Conservation (phyloP, 2,888 invertebrate species). For the Nipponacmea schrenckii region DNA sequence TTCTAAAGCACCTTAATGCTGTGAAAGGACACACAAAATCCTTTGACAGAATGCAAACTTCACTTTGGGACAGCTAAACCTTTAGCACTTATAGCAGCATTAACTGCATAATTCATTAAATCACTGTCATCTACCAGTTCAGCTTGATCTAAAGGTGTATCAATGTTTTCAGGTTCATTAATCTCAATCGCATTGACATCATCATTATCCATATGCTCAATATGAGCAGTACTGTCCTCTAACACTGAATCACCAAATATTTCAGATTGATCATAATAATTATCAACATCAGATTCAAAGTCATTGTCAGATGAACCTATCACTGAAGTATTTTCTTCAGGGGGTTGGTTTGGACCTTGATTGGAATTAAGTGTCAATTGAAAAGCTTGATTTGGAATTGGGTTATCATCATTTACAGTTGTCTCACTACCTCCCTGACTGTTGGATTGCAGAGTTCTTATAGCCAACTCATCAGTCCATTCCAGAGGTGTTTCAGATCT, state of each 20-base stretch:
- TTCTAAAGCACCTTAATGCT: too few species aligned
- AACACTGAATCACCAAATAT: neutral
- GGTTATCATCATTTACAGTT: neutral
- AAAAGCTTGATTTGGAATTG: neutral
- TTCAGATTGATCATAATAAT: neutral
- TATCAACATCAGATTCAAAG: neutral
- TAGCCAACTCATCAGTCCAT: constrained; percentile 3
- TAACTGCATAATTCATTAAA: constrained; percentile 9
- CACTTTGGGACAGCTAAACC: neutral
- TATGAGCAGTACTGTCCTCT: neutral
- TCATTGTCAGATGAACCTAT: neutral
- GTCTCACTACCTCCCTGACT: neutral
- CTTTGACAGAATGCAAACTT: too few species aligned
- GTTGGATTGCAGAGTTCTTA: neutral
- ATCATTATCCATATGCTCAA: neutral
- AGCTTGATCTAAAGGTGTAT: neutral
- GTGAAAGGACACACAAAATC: too few species aligned
- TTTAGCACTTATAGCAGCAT: constrained; percentile 13
- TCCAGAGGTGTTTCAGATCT: neutral
- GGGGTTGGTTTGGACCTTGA: neutral
- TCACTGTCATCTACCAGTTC: neutral
- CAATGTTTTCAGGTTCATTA: neutral
- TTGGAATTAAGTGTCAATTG: neutral
- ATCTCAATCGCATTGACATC: neutral
- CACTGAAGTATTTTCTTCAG: neutral